phyloP scores from a whole-genome alignment of 2,113 vertebrate species.

The Melanocharis versteri region DNA sequence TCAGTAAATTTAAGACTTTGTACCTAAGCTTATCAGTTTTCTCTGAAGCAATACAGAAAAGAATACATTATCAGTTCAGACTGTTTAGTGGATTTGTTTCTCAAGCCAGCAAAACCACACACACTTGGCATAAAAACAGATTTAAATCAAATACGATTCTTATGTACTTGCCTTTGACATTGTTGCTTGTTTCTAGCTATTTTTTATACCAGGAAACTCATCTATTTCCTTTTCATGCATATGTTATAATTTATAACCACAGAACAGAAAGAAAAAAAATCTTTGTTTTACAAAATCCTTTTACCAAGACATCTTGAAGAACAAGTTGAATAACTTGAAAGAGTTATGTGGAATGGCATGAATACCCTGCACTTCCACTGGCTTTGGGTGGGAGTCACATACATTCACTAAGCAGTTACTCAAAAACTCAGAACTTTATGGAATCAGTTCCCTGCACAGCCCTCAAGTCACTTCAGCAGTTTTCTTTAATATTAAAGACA shows the following conservation, averaged over 20 bases:
- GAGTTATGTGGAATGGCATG: not conserved
- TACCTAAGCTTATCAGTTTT: not conserved
- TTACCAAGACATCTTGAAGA: not conserved
- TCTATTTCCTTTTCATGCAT: not conserved
- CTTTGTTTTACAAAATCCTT: not conserved
- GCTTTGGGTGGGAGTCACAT: not conserved
- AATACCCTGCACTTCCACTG: not conserved
- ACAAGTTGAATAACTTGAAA: not conserved
- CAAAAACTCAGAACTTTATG: not conserved
- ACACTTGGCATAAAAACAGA: not conserved
- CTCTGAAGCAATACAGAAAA: not conserved
- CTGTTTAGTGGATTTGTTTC: not conserved
- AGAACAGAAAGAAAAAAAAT: not conserved
- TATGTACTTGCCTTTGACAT: not conserved
- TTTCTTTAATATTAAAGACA: not conserved
- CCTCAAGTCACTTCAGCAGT: not conserved
- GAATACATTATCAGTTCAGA: not conserved
- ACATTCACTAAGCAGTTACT: not conserved
- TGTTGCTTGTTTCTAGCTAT: not conserved
- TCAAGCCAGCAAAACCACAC: conserved; percentile 14
- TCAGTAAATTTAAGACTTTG: not conserved
- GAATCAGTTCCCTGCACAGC: not conserved
- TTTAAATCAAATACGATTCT: not conserved
- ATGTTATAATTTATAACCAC: not conserved
- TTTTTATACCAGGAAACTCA: not conserved